Conservation (phyloP, 2,797 vertebrate species). For the Tokudaia muenninki region DNA sequence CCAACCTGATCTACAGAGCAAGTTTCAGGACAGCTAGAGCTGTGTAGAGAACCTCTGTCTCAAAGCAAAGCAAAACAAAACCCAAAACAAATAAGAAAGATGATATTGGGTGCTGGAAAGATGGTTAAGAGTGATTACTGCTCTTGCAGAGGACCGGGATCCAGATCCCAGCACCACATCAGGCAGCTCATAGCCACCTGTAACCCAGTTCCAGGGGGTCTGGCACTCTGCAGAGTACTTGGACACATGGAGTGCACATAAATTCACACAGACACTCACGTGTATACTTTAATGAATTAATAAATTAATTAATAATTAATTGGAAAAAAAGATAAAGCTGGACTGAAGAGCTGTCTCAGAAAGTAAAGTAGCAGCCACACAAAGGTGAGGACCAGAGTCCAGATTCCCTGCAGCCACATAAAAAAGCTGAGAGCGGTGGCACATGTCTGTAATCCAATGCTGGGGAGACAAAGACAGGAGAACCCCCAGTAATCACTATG, state of each 20-base stretch:
- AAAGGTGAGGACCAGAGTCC: no score
- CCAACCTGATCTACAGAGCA: not conserved
- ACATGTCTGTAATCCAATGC: not conserved
- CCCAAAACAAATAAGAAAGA: not conserved
- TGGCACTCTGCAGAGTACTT: not conserved
- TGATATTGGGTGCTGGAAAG: not conserved
- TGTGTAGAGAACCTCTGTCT: no score
- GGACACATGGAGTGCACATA: not conserved
- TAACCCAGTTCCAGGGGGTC: not conserved
- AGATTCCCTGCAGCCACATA: no score
- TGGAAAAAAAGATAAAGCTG: not conserved
- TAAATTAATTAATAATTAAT: not conserved
- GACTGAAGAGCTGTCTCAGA: not conserved
- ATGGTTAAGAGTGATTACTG: not conserved
- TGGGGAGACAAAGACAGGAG: no score
- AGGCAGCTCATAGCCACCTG: not conserved
- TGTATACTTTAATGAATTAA: not conserved
- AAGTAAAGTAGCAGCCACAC: not conserved
- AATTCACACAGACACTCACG: not conserved
- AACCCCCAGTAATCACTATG: not conserved
- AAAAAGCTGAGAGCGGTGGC: not conserved
- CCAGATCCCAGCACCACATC: not conserved
- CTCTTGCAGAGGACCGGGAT: not conserved
- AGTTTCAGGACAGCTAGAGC: not conserved
- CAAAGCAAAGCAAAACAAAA: not conserved